phyloP scores from a whole-genome alignment of 37 sponge, comb jelly and placozoan genomes.

The Chondrosia reniformis region DNA sequence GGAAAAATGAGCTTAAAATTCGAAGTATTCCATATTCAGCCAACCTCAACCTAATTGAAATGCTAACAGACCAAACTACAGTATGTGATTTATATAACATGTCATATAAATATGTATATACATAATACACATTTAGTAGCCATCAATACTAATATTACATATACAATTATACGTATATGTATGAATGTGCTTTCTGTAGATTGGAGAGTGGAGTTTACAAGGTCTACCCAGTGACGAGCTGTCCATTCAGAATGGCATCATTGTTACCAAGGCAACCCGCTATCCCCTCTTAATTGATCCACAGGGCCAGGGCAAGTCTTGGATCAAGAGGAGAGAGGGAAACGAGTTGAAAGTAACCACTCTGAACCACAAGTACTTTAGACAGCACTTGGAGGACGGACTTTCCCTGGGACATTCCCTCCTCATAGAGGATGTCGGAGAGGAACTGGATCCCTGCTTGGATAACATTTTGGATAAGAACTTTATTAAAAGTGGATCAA shows the following conservation, averaged over 20 bases:
- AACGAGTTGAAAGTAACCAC: constrained; percentile 64
- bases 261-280: constrained; percentile 96
- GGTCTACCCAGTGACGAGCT: constrained; percentile 99
- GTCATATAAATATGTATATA: neutral
- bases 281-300: constrained; percentile 98
- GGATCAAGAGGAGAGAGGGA: constrained; percentile 94
- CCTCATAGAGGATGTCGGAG: constrained; percentile 95
- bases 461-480: constrained; percentile 99
- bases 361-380: constrained; percentile 98
- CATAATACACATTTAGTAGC: too few relatives aligned
- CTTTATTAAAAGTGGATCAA: constrained; percentile 95
- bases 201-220: constrained; percentile 98
- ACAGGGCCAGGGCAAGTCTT: constrained; percentile 95
- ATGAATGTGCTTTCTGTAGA: constrained; percentile 4
- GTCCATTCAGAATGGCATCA: constrained; percentile 98
- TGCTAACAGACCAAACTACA: constrained; percentile 86
- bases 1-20: constrained; percentile 85
- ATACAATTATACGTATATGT: neutral
- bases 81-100: constrained; percentile 14
- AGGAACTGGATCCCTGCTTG: constrained; percentile 96
- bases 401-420: constrained; percentile 97
- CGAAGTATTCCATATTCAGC: constrained; percentile 79
- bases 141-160: too few relatives aligned
- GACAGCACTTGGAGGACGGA: constrained; percentile 93
- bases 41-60: constrained; percentile 79